Conservation (phyloP, 2,797 vertebrate species). For the Danio kyathit region DNA sequence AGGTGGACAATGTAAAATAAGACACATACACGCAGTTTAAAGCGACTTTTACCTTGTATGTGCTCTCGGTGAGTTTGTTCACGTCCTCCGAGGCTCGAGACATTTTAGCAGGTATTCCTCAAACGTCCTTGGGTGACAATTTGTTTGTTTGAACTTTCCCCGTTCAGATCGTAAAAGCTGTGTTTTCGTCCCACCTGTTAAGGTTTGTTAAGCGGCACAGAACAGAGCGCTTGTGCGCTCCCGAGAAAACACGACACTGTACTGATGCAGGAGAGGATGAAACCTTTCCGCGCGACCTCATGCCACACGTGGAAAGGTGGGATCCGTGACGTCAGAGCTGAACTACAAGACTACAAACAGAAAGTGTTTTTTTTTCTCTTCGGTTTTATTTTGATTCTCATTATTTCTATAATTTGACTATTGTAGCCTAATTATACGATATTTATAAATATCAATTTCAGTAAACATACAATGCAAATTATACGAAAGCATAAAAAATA, state of each 20-base stretch:
- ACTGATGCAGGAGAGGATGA: conserved; percentile 26
- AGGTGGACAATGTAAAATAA: not conserved
- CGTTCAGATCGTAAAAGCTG: not conserved
- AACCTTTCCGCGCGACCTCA: conserved; percentile 25
- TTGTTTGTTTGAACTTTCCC: conserved; percentile 9
- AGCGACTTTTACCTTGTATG: conserved; percentile 86
- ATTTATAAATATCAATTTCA: too few species aligned
- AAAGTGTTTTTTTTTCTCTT: not conserved
- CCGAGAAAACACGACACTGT: not conserved
- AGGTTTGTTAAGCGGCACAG: not conserved
- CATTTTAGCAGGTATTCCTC: conserved; percentile 75
- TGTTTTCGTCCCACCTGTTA: conserved; percentile 37
- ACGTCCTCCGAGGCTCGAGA: conserved; percentile 89
- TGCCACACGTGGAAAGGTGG: conserved; percentile 50
- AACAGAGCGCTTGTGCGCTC: conserved; percentile 12
- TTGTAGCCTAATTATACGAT: too few species aligned
- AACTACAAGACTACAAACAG: too few species aligned
- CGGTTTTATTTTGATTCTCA: not conserved
- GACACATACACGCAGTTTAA: not conserved
- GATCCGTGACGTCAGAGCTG: conserved; percentile 59
- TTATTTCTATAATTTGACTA: too few species aligned
- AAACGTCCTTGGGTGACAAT: conserved; percentile 4
- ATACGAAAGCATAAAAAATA: too few species aligned
- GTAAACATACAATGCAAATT: too few species aligned
- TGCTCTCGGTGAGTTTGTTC: conserved; percentile 92